Conservation (phyloP, 2,888 invertebrate species). For the Oegoconia quadripuncta region DNA sequence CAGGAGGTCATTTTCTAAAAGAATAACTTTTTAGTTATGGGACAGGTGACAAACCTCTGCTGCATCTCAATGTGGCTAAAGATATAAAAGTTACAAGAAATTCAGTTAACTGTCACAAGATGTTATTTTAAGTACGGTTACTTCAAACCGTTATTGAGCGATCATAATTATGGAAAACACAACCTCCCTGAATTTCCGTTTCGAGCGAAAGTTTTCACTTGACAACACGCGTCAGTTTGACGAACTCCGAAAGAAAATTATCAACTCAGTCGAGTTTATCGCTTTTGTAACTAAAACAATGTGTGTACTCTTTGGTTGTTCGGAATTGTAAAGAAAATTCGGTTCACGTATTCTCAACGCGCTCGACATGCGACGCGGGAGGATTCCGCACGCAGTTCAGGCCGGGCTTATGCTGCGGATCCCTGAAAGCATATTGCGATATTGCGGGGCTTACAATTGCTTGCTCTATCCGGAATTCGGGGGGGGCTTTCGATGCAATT, state of each 20-base stretch:
- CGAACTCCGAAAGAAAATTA: slow-evolving; percentile 3
- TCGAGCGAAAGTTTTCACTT: no score
- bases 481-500: slow-evolving; percentile 19
- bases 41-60: no score
- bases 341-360: slow-evolving; percentile 36
- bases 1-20: no score
- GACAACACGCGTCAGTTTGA: no score
- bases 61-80: no score
- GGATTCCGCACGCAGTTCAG: slow-evolving; percentile 18
- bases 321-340: slow-evolving; percentile 26
- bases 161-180: no score
- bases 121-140: no score
- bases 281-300: slow-evolving; percentile 2
- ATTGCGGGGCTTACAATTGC: slow-evolving; percentile 50
- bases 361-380: slow-evolving; percentile 20
- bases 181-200: no score
- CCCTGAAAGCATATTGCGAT: slow-evolving; percentile 51
- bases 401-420: slow-evolving; percentile 40
- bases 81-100: no score
- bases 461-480: slow-evolving; percentile 37
- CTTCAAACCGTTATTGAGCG: no score
- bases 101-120: no score
- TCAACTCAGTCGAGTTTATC: not conserved
- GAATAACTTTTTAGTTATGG: no score
- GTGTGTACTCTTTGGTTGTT: not conserved